These are phyloP conservation scores for Iselma pallidipennis DNA, from an alignment of 2,888 invertebrate genomes.

Conservation along the genomic window DNA sequence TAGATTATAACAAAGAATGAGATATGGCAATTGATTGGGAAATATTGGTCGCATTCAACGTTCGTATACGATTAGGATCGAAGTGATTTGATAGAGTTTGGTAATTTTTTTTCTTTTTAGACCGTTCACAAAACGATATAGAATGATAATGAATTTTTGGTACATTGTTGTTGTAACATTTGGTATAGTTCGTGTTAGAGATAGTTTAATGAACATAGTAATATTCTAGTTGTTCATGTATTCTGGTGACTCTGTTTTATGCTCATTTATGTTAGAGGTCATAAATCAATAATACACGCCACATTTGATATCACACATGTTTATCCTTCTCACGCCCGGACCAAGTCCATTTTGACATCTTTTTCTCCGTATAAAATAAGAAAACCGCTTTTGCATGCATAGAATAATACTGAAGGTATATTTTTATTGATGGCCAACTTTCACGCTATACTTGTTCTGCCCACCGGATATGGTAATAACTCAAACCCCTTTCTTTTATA, in stretches of 20 bases:
- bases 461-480: constrained; percentile 30
- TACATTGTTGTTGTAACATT: constrained; percentile 15
- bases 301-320: constrained; percentile 28
- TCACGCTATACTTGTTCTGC: constrained; percentile 30
- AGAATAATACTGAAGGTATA: constrained; percentile 27
- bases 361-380: constrained; percentile 22
- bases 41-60: neutral
- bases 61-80: constrained; percentile 2
- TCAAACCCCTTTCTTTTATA: constrained; percentile 25
- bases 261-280: constrained; percentile 29
- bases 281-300: constrained; percentile 31
- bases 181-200: constrained; percentile 19
- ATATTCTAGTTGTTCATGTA: constrained; percentile 28
- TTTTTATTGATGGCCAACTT: constrained; percentile 33
- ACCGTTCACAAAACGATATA: neutral
- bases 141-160: constrained; percentile 23
- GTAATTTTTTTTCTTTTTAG: neutral
- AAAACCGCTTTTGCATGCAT: constrained; percentile 29
- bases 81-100: constrained; percentile 2
- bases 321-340: constrained; percentile 16
- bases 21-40: constrained; percentile 1
- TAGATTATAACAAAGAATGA: constrained; percentile 1
- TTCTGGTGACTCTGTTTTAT: constrained; percentile 27
- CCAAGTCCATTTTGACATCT: constrained; percentile 18
- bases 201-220: constrained; percentile 26